phyloP scores from a whole-genome alignment of 2,113 vertebrate species.

The Cynoglossus semilaevis region DNA sequence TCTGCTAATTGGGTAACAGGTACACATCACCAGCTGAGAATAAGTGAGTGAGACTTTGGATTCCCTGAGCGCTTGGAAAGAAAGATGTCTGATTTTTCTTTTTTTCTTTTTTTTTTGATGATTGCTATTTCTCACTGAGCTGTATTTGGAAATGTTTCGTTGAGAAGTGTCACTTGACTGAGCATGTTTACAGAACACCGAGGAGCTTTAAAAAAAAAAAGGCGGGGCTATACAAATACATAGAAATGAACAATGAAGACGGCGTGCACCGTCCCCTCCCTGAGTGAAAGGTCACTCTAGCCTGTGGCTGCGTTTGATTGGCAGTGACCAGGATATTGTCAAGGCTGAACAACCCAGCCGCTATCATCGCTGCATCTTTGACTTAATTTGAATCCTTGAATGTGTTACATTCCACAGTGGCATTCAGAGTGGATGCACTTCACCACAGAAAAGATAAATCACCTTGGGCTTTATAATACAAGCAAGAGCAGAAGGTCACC shows the following conservation, averaged over 20 bases:
- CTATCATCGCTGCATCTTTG: slow-evolving; percentile 27
- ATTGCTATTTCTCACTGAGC: neutral
- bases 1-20: slow-evolving; percentile 1
- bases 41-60: neutral
- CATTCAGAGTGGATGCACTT: slow-evolving; percentile 8
- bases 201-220: neutral
- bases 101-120: neutral
- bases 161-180: neutral
- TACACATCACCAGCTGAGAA: slow-evolving; percentile 4
- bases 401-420: slow-evolving; percentile 14
- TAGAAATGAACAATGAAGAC: neutral
- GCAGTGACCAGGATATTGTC: slow-evolving; percentile 13
- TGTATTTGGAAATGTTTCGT: neutral
- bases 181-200: neutral
- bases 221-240: slow-evolving; percentile 1
- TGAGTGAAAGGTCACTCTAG: slow-evolving; percentile 11
- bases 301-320: slow-evolving; percentile 29
- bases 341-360: slow-evolving; percentile 6
- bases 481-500: slow-evolving; percentile 47
- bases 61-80: too few species aligned
- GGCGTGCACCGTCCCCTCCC: neutral
- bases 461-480: slow-evolving; percentile 45
- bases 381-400: slow-evolving; percentile 38
- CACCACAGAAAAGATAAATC: slow-evolving; percentile 55
- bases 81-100: too few species aligned